Evolutionary conservation across 2,113 vertebrate species (phyloP), one percentile per base, ranked within the genome.

Genomic region (Corydoras sp.): DNA sequence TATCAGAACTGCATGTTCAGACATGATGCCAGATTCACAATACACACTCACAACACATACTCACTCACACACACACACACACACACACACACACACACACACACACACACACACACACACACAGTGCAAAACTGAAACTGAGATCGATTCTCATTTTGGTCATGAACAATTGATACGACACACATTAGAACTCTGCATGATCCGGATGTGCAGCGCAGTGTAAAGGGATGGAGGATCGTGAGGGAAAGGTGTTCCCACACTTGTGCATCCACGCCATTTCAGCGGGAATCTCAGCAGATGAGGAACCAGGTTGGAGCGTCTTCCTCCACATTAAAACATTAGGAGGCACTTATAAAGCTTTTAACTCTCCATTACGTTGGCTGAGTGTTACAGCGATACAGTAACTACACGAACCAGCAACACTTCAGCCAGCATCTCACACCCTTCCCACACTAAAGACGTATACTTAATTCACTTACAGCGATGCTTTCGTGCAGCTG

Each of bases 321-420:
- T 58, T 71, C 68, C 56, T 58, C 43, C 10, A 55, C 59, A 71
- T 73, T 75, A 72, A 72, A 62, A 62, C 65, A 69, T 75, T 65
- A 72, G 61, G 43, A 11, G 50, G 54, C 66, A 60, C 75, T 79
- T 76, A 79, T 65, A 62, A 62, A 74, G 54, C 73, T 65, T 68
- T 53, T 32, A 71, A 69, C 73, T 51, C 73, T 59, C 32, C 18
- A 43, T 67, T 15, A 73, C 11, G 55, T 58, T 43, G 2, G 59
- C 62, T 58, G 51, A 53, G 67, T 51, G 64, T 63, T 51, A 58
- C 64, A 35, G 65, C 10, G 48, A 71, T 68, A 65, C 32, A 29
- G 51, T 30, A 68, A 67, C 64, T 66, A 53, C 43, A 24, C 31
- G 24, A 66, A 61, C 49, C 13, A 54, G 5, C 24, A 59, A 65